Base-by-base conservation (phyloP, 64 coral and sea anemone species). In the Pocillopora verrucosa region DNA sequence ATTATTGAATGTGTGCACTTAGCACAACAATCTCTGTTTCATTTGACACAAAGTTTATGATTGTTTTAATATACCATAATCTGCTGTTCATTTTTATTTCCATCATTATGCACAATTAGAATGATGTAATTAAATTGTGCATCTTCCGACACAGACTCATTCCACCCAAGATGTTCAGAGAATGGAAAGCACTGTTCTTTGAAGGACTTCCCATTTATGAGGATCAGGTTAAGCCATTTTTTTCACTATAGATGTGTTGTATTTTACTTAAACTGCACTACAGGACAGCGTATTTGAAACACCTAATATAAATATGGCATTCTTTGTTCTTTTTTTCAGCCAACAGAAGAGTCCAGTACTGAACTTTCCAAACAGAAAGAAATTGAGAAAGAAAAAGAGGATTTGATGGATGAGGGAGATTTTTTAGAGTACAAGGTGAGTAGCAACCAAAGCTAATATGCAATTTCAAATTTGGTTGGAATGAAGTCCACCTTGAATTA, bases 381-480 rank as follows among this genome's bases (percentile, higher is more conserved):
- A 89, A 94, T 98, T 15, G 89, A 91, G 91, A 90, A 88, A 74
- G 95, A 98, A 72, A 98, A 92, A 76, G 87, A 79, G 26, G 91
- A 88, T 51, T 76, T 98, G 20, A 81, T 98, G 56, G 95, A 98
- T 58, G 95, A 98, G 22, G 95, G 95, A 25, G 95, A 98, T 58
- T 94, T 98, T 38, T 92, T 98, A 86, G 95, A 98, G 61, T 98
- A 98, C 67, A 98, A 98, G 86, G 95, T 92, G 25, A 83, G 61
- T 17, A 19, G 51, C 22, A 85, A 11, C 16, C 51, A 20, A 26
- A 30, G 20, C 25, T 24, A 9, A 24, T 24, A 10, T 70, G 22
- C 20, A n/a, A n/a, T 20, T n/a, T 13, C 2, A 63, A 2, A 63
- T 17, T 63, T 51, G 41, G 41, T 51, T 51, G 41, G 41, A 3